Evolutionary conservation across 2,113 vertebrate genomes (phyloP).

Genomic region (Pituophis catenifer): DNA sequence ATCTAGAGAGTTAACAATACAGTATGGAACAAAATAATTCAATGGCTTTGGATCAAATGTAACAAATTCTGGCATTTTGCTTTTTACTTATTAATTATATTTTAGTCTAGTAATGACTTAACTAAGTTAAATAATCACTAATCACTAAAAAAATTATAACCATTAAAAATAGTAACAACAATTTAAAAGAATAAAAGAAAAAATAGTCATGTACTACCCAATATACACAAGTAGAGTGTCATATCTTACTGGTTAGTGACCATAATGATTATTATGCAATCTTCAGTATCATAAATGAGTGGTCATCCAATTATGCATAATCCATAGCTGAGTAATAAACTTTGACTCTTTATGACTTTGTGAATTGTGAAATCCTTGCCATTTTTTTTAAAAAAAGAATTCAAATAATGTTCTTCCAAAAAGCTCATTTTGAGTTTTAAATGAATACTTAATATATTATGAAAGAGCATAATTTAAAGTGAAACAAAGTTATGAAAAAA

Average conservation of each 20-base stretch:
- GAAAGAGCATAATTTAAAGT: not conserved
- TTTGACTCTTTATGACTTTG: constrained; percentile 20
- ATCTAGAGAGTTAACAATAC: not conserved
- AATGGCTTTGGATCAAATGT: constrained; percentile 14
- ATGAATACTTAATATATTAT: not conserved
- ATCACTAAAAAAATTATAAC: not conserved
- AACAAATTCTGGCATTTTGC: not conserved
- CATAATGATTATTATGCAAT: constrained; percentile 13
- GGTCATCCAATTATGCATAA: constrained; percentile 3
- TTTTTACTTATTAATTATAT: not conserved
- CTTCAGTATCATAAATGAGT: constrained; percentile 9
- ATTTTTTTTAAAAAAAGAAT: not conserved
- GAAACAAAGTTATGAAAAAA: not conserved
- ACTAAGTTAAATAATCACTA: not conserved
- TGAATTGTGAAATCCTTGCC: not conserved
- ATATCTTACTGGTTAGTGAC: not conserved
- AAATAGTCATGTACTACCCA: not conserved
- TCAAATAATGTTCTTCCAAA: not conserved
- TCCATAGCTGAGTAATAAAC: not conserved
- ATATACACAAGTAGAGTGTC: not conserved
- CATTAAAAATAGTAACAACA: not conserved
- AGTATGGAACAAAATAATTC: constrained; percentile 25
- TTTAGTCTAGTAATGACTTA: not conserved
- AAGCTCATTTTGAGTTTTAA: not conserved
- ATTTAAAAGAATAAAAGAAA: not conserved